Base-by-base conservation (phyloP, 2,888 invertebrate genomes). In the Diarsia dahlii region DNA sequence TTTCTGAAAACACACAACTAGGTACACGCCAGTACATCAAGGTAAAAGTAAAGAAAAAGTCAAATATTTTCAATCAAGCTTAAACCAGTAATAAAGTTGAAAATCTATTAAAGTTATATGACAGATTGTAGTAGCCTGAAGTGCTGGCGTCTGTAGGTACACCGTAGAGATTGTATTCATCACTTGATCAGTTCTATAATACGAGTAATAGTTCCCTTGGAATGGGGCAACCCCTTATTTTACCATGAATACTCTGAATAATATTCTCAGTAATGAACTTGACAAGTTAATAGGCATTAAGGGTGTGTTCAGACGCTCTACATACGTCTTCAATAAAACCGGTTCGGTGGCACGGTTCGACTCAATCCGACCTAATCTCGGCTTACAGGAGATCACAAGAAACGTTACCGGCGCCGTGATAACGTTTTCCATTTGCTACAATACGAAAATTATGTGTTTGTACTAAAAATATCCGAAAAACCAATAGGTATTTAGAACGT, bases 361-460 rank as follows among this genome's bases (percentile, higher is more conserved):
- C 91, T 89, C 90, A 92, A 94, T 92, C 95, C 93, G 91, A 89
- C 93, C 94, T 94, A 95, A 95, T 94, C 95, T 93, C 90, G 90
- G 95, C 94, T 95, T 95, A 95, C 90, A 89, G 87, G 91, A 94
- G 94, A 94, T 95, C 94, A 92, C 90, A 91, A 90, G 90, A 93
- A 93, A 92, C 93, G 93, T 92, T 92, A 93, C 93, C 91, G 89
- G 87, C 89, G 90, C 91, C 90, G 90, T 91, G 92, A 93, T 93
- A 93, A 91, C 91, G 91, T 90, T 92, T 92, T 91, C 91, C 90
- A 92, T 92, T 92, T 90, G 87, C 87, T 91, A 89, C 89, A 90
- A 88, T 89, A 85, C 81, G 76, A 77, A 86, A 79, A 84, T 87
- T 82, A 81, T 63, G 34, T 79, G 68, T 69, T 71, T 76, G 54